phyloP scores from a whole-genome alignment of 2,797 vertebrate species.

The Phoxinus dragarum region DNA sequence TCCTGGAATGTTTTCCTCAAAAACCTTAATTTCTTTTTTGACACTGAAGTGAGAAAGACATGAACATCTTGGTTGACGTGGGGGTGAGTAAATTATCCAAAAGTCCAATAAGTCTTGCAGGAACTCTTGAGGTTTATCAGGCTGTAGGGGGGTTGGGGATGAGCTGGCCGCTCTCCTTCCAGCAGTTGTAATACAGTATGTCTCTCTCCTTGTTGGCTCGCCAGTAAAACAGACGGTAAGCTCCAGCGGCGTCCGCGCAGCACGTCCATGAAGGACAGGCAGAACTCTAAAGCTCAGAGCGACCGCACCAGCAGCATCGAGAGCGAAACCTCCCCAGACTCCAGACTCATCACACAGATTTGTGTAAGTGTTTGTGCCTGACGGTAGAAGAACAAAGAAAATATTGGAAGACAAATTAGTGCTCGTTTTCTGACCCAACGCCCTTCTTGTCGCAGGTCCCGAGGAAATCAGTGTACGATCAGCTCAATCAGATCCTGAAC shows the following conservation, averaged over 20 bases:
- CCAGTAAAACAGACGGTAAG: slow-evolving; percentile 69
- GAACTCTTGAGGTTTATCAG: background rate
- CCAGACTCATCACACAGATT: slow-evolving; percentile 67
- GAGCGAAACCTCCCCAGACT: slow-evolving; percentile 72
- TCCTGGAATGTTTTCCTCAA: too few species aligned
- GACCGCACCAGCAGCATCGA: slow-evolving; percentile 74
- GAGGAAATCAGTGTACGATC: slow-evolving; percentile 77
- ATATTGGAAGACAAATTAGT: background rate
- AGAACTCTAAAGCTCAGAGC: slow-evolving; percentile 72
- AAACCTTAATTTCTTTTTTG: too few species aligned
- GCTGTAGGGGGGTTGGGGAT: background rate
- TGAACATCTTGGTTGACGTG: too few species aligned
- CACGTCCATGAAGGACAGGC: slow-evolving; percentile 73
- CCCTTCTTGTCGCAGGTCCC: slow-evolving; percentile 57
- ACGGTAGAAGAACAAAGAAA: background rate
- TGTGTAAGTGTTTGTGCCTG: slow-evolving; percentile 43
- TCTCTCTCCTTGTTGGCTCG: background rate
- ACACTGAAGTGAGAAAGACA: too few species aligned
- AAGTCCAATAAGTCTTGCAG: too few species aligned
- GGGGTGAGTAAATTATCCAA: too few species aligned
- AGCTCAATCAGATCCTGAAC: slow-evolving; percentile 79
- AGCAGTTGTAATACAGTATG: background rate
- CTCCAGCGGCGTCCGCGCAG: slow-evolving; percentile 66
- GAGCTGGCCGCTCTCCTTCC: background rate
- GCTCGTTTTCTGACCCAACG: background rate